Evolutionary conservation across 2,113 vertebrate genomes (phyloP).

Genomic region (Myotis brandtii): DNA sequence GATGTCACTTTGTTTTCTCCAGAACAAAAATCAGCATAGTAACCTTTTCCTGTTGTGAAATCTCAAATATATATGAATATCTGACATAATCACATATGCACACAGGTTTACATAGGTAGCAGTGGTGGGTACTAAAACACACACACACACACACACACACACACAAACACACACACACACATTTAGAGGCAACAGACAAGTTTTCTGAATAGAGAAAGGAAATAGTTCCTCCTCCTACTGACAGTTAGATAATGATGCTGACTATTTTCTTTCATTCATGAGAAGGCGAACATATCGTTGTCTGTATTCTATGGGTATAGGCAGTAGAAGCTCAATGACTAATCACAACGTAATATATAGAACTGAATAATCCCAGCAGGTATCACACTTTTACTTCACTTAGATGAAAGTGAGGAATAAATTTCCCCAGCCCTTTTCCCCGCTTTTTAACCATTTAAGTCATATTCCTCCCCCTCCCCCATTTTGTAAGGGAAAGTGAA

Average conservation of each 20-base stretch:
- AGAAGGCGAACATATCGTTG: background rate
- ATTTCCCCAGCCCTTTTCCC: background rate
- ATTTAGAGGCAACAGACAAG: background rate
- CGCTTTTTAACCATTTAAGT: background rate
- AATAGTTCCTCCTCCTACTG: background rate
- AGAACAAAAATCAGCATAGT: background rate
- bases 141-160: background rate
- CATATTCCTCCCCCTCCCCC: background rate
- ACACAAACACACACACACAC: background rate
- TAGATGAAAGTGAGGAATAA: background rate
- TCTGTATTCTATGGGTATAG: background rate
- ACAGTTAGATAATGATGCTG: background rate
- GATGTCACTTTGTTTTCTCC: slow-evolving; percentile 10
- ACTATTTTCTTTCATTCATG: background rate
- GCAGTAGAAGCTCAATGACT: background rate
- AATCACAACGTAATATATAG: background rate
- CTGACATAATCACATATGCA: background rate
- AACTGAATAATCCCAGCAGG: background rate
- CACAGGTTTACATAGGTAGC: background rate
- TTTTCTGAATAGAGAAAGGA: background rate
- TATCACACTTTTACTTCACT: background rate
- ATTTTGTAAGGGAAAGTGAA: slow-evolving; percentile 50
- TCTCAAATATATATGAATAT: background rate
- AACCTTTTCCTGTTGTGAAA: background rate
- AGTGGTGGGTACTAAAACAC: background rate